Evolutionary conservation across 2,888 invertebrate species (phyloP).

Genomic region (Cephus pygmeus): DNA sequence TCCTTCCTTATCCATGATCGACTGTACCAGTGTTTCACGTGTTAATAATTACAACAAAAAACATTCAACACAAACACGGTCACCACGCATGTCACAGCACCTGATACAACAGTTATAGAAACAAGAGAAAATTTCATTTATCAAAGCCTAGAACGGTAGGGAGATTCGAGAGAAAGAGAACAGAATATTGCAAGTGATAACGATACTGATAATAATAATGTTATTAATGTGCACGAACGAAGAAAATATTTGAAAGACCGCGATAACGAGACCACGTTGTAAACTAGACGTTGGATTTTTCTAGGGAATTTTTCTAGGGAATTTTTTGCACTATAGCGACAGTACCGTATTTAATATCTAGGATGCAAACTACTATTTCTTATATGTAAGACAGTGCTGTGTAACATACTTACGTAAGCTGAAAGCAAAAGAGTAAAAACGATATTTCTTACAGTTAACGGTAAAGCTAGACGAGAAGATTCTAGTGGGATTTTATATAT

Average conservation of each 20-base stretch:
- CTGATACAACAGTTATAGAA: neutral
- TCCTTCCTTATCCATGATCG: neutral
- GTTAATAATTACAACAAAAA: neutral
- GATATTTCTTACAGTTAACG: neutral
- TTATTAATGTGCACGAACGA: neutral
- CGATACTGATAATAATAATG: conserved; percentile 1
- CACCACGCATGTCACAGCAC: neutral
- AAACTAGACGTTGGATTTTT: neutral
- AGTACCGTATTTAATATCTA: neutral
- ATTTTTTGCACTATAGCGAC: conserved; percentile 5
- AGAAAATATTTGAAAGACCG: neutral
- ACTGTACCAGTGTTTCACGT: neutral
- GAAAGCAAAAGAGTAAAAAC: neutral
- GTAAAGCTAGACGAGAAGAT: neutral
- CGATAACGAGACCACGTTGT: neutral
- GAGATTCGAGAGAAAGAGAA: neutral
- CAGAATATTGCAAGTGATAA: neutral
- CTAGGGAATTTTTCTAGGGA: conserved; percentile 2
- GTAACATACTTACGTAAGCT: neutral
- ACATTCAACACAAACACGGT: neutral
- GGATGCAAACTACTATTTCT: neutral
- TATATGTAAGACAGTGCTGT: neutral
- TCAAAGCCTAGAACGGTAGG: neutral
- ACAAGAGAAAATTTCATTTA: neutral
- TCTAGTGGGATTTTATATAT: neutral